Base-by-base conservation (phyloP, 2,888 invertebrate species). In the Cheilosia pagana region DNA sequence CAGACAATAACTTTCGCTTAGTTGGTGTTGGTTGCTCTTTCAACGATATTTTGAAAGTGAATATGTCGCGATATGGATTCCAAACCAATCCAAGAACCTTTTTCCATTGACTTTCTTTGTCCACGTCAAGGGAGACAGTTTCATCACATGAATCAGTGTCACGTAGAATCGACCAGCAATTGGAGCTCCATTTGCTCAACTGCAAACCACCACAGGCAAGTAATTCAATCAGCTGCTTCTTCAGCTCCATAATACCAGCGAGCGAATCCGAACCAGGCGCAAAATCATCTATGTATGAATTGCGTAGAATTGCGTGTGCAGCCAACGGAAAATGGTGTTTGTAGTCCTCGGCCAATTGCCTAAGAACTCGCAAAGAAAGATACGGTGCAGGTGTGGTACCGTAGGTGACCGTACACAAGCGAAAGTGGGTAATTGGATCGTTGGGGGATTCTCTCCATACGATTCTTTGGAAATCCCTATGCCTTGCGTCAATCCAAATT, bases 401-500 rank as follows among this genome's bases (percentile, higher is more conserved):
- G 19, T 45, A 60, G 2, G 45, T n/a, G n/a, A n/a, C n/a, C 5
- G 45, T 28, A 3, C 55, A 3, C 1, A 35, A 12, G 1, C 10
- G 60, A 16, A 43, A 62, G 28, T 62, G 28, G 6, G 14, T 19
- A 31, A 62, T 45, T 3, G 43, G 60, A 7, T 62, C 25, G 10
- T 16, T 25, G n/a, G n/a, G n/a, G n/a, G n/a, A n/a, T 19, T 43
- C 45, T 25, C 60, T 6, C 28, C 60, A 62, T 0, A 62, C 43
- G 1, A 62, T 62, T 1, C 28, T n/a, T n/a, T 59, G 59, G 5
- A 43, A 59, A 25, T 45, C 19, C 3, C 28, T n/a, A 16, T n/a
- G 25, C 0, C n/a, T 23, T 5, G 25, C 25, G 6, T 25, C 6
- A 0, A 87, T 60, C 85, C 78, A 81, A 23, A 87, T 87, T 48